phyloP scores from a whole-genome alignment of 35 echinoderm and acorn worm species.

The Heliocidaris erythrogramma region DNA sequence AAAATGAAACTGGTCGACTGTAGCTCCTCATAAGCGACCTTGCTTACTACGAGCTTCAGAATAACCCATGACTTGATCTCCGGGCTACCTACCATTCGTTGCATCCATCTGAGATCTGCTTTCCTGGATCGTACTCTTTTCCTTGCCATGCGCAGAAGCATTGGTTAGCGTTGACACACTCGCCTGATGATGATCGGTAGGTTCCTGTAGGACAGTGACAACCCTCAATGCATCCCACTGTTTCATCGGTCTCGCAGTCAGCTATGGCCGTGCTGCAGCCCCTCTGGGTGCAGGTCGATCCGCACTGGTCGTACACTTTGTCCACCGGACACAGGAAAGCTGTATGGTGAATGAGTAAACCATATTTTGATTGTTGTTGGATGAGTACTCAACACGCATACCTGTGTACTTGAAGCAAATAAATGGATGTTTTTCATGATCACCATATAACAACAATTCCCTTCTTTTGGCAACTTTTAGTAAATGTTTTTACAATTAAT shows the following conservation, averaged over 20 bases:
- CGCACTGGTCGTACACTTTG: constrained; percentile 73
- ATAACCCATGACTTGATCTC: neutral
- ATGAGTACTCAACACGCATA: neutral
- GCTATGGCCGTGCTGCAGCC: constrained; percentile 51
- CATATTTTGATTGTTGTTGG: neutral
- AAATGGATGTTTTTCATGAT: no score
- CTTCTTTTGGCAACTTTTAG: no score
- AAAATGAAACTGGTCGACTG: neutral
- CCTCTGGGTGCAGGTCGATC: constrained; percentile 65
- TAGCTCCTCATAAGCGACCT: neutral
- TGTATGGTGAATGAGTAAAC: neutral
- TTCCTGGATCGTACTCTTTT: constrained; percentile 60
- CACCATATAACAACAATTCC: no score
- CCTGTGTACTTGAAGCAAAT: neutral
- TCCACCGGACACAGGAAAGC: constrained; percentile 67
- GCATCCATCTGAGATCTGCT: constrained; percentile 61
- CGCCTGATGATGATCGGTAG: constrained; percentile 52
- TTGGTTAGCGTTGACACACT: constrained; percentile 59
- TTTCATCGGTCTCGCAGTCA: constrained; percentile 67
- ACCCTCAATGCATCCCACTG: constrained; percentile 80
- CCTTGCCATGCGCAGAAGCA: constrained; percentile 77
- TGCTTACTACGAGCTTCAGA: neutral
- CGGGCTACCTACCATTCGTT: constrained; percentile 71
- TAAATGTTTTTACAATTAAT: no score
- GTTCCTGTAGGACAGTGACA: constrained; percentile 72